Percentiles rank a stretch among this genome's conserved stretches.
phyloP scores from a whole-genome alignment of 2,797 vertebrate species.

The Phataginus tricuspis region DNA sequence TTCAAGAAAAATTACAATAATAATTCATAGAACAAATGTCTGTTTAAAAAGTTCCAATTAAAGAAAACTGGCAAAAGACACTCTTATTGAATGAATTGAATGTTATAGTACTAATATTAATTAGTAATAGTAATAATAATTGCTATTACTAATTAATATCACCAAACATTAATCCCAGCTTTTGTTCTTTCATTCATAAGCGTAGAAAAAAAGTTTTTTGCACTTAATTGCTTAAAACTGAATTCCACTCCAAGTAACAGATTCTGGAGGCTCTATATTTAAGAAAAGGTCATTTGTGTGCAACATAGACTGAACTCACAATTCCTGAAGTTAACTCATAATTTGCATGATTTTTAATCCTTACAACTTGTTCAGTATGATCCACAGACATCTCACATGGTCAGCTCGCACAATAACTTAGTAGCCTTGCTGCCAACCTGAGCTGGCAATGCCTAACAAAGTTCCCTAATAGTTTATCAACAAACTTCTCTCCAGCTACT shows the following conservation, averaged over 20 bases:
- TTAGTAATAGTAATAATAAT: too few species aligned
- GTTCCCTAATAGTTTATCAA: neutral
- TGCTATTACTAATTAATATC: neutral
- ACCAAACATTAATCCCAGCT: neutral
- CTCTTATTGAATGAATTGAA: neutral
- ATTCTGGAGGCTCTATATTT: neutral
- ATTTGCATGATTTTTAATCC: neutral
- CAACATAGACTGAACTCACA: neutral
- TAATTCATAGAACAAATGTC: neutral
- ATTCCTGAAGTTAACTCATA: neutral
- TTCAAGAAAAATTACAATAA: slow-evolving; percentile 21
- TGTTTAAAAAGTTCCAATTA: neutral
- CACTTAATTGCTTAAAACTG: neutral
- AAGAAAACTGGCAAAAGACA: neutral
- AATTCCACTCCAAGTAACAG: neutral
- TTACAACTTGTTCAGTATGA: neutral
- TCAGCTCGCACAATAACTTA: neutral
- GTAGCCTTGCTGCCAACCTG: neutral
- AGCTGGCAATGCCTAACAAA: neutral
- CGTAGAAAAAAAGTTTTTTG: neutral
- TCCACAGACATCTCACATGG: neutral
- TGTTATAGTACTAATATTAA: neutral
- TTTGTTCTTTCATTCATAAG: neutral
- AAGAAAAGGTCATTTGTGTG: neutral
- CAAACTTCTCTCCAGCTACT: neutral